Evolutionary conservation across 2,888 invertebrate species (phyloP), one percentile per base, ranked within the genome.

Genomic region (Apamea crenata): DNA sequence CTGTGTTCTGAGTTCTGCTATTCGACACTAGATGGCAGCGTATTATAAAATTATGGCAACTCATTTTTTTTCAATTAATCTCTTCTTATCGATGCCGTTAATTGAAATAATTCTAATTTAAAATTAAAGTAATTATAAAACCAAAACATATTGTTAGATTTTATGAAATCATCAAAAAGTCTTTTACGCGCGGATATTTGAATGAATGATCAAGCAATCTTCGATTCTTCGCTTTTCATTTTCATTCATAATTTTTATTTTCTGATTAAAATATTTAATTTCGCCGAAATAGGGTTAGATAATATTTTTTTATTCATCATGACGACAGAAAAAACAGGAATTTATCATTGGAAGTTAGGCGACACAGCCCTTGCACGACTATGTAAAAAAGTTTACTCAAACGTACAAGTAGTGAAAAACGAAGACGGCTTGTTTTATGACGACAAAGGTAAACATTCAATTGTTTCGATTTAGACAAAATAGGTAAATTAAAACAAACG

Each of bases 291-390:
- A 80, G 50, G 65, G 25, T 16, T 63, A 69, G 32, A 61, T 40
- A 59, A 18, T 16, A 56, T 59, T 47, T 36, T 50, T 40, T 2
- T 21, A 25, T 16, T 47, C 14, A 84, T 16, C 12, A 88, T 88
- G 91, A 83, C 84, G n/a, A 83, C 90, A 67, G 87, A 91, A 88
- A 93, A 81, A 81, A 63, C 82, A 61, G 92, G 94, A 59, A 95
- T 96, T 84, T 95, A 95, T 80, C 93, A 95, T 79, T 97, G 96
- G 96, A 96, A 95, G 86, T 89, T 96, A 21, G 96, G 96, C 18
- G 96, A 97, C 74, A 88, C 96, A 63, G 96, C 96, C 18, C 91
- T 95, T 8, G 96, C 96, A 40, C 93, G 94, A 90, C 88, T 96
- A 74, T 92, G 94, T 78, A 95, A 94, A 89, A 95, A 95, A 92